Base-by-base conservation (phyloP, 2,888 invertebrate species). In the Tipula unca region DNA sequence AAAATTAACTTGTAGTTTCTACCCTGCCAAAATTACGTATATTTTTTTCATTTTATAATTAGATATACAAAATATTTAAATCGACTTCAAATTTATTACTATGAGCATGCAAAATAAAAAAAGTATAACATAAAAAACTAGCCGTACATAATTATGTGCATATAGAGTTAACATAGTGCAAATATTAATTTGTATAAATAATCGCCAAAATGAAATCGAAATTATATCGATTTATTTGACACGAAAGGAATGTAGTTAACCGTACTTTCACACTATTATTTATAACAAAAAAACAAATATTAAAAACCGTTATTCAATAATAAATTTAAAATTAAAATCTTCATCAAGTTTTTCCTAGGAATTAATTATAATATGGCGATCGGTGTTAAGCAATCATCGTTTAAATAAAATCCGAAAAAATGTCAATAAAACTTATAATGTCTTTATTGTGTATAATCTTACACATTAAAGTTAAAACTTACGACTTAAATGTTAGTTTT, bases 11-110 rank as follows among this genome's bases (percentile, higher is more conserved):
- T 69, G 39, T 54, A 84, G 85, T 85, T 85, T 86, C 87, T 87
- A 87, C 87, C 87, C 87, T 87, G 87, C 87, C 86, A 87, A 86
- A 86, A 86, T 87, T 87, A 87, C 87, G 87, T 87, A 87, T 87
- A 87, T 87, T 84, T 86, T 85, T 85, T 86, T 86, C 17, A 32
- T 86, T 86, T 82, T 84, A 86, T 25, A 69, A 69, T 69, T 69
- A 69, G 20, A 25, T 8, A 48, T 17, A 13, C 69, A 69, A 69
- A 69, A 8, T 10, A 69, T 69, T 69, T 25, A 69, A 69, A 69
- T 69, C 69, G 69, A 69, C 25, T 10, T 25, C 69, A 69, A 69
- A 69, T 25, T 69, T 25, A 85, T 83, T 86, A 85, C 36, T 84
- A 8, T 48, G 54, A 39, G 10, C 32, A 32, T 1, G 32, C n/a